Evolutionary conservation across 2,113 vertebrate species (phyloP), one percentile per base, ranked within the genome.

Genomic region (Rhizomys pruinosus): DNA sequence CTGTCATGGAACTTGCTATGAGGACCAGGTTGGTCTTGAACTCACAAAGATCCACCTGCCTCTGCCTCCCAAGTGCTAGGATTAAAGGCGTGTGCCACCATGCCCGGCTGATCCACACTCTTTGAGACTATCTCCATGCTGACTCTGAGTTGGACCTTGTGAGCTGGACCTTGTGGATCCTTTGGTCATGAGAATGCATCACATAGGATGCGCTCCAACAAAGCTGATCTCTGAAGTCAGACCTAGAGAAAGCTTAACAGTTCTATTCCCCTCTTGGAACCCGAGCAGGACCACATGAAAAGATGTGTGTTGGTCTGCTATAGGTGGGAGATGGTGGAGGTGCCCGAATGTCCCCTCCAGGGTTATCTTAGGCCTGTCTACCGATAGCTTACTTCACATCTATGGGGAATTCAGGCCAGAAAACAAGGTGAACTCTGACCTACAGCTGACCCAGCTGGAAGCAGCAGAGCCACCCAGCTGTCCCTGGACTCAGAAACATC

Each of bases 141-240:
- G n/a, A 78, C 74, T 90, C 73, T 69, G 63, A 55, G 11, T 52
- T 23, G 69, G 7, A 27, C 20, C 52, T n/a, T n/a, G n/a, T n/a
- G n/a, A n/a, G n/a, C n/a, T n/a, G n/a, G n/a, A n/a, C n/a, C n/a
- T 17, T 9, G 37, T 72, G 37, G 23, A 39, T n/a, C 72, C 9
- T 81, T 68, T 71, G 87, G 73, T 52, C 61, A 52, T 57, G 7
- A 71, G 19, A 63, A 55, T 42, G 5, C 19, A 57, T 27, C 4
- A 3, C 59, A 19, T 8, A 0, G 1, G 10, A 16, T 0, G 1
- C 10, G 11, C 20, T 84, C n/a, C 16, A 32, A 63, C 20, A 20
- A 10, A 37, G 27, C 20, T n/a, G 11, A 39, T 4, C 25, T 5
- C 37, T 6, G 16, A 82, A 59, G 15, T 37, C 63, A 42, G 61